These are phyloP conservation scores for Oreohelix idahoensis DNA, from an alignment of 1,140 invertebrate species.

Conservation along the genomic window DNA sequence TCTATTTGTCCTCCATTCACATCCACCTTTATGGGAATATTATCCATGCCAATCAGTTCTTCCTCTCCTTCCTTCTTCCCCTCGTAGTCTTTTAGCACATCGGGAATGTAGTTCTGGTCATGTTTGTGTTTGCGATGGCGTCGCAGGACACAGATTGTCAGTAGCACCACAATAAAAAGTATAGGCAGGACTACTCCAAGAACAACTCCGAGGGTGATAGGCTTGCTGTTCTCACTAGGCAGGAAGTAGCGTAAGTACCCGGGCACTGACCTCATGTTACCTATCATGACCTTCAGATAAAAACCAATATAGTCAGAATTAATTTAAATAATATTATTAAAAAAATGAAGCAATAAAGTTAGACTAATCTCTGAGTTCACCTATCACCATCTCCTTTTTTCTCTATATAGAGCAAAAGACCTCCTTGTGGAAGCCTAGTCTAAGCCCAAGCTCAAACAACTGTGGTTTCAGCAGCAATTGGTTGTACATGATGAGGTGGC, in stretches of 20 bases:
- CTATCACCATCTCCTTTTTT: too few species aligned
- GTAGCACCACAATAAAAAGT: slow-evolving; percentile 63
- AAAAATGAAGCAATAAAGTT: too few species aligned
- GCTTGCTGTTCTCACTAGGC: slow-evolving; percentile 52
- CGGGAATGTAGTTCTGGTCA: slow-evolving; percentile 63
- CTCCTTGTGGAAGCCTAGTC: too few species aligned
- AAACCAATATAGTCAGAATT: background rate
- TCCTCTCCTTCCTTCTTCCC: slow-evolving; percentile 63
- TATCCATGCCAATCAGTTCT: slow-evolving; percentile 54
- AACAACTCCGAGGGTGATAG: slow-evolving; percentile 65
- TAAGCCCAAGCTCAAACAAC: too few species aligned
- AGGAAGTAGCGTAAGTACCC: slow-evolving; percentile 65
- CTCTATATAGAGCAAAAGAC: too few species aligned
- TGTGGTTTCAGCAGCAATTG: too few species aligned
- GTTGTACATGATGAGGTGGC: too few species aligned
- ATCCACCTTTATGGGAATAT: slow-evolving; percentile 64
- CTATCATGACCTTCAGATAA: slow-evolving; percentile 58
- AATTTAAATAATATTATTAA: too few species aligned
- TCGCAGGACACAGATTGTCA: slow-evolving; percentile 64
- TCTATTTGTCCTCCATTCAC: slow-evolving; percentile 64
- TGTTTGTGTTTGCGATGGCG: slow-evolving; percentile 65
- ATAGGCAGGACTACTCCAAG: slow-evolving; percentile 68
- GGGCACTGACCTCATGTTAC: slow-evolving; percentile 54
- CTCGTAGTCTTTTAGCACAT: slow-evolving; percentile 66
- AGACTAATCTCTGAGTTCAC: too few species aligned